Evolutionary conservation across 1,140 invertebrate genomes (phyloP), one percentile per base, ranked within the genome.

Genomic region (Dreissena polymorpha): DNA sequence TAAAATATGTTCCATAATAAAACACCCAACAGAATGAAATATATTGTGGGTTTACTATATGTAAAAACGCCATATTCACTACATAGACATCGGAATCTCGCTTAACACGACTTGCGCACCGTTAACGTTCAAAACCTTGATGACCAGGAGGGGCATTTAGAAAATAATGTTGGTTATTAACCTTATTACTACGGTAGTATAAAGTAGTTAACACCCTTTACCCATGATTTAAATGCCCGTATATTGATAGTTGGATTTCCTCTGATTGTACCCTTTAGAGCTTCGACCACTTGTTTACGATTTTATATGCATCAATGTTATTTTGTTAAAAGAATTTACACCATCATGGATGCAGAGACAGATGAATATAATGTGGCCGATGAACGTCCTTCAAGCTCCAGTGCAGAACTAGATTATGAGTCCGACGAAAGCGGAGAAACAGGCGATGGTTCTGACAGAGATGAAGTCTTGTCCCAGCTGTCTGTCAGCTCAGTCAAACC

Each of bases 401-500:
- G 55, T 57, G 50, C 21, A 2, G 81, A 74, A 27, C 27, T 70
- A 63, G 81, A 83, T 13, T 74, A 79, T 53, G 75, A 78, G 0
- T 57, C 63, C 1, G 83, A 74, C 21, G 75, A 12, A 18, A 73
- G 63, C 27, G 63, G 64, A 49, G 71, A 57, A 13, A 75, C 71
- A 21, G 67, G 50, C 8, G 82, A 84, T 13, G 70, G 74, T 29
- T 67, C 57, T 51, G 71, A 69, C 18, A 55, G 72, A 55, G 49
- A 50, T 23, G 75, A 78, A 39, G 76, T 78, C 23, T 23, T 71
- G 29, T 74, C 83, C n/a, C 73, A 72, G 6, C 49, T 83, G 21
- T 63, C 73, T 21, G 72, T 74, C 23, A 72, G 74, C 0, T 85
- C 84, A 25, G 77, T 72, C 10, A 68, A 74, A 69, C 84, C 86